Evolutionary conservation across 35 echinoderm and acorn worm species (phyloP), one percentile per base, ranked within the genome.

Genomic region (Strongylocentrotus purpuratus): DNA sequence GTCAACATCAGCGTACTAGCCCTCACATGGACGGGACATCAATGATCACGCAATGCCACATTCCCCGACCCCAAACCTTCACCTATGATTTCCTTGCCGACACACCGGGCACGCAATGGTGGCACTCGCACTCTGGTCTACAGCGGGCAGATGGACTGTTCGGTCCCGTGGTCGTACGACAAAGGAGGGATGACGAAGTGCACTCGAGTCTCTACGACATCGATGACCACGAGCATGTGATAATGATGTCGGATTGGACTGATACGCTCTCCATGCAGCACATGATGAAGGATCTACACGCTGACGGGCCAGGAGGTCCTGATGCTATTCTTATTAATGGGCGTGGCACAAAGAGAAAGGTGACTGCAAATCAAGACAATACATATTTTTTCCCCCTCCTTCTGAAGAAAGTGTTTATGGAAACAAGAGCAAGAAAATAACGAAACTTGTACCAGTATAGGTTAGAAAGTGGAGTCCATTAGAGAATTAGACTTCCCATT

Each of bases 41-140:
- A 10, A 96, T 95, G 95, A 94, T 99, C 32, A 99, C 98, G 32
- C 98, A 99, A 91, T 97, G 98, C 46, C 96, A 96, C 8, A 99
- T 97, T 78, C 93, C 92, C 31, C 88, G 70, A 17, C 96, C 92
- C 31, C 86, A 94, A 17, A 96, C 94, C 48, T 99, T 97, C 71
- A 96, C 95, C 33, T 99, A 99, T 90, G 94, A 94, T 18, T 99
- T 97, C 96, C 92, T 92, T 28, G 97, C 97, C 46, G 94, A 97
- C 7, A 89, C 94, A 28, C 33, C 92, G 2, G 97, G 98, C 20
- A 99, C 98, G 2, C 98, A 99, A 25, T 97, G 94, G 86, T 99
- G 97, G 97, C 98, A 99, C 70, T 92, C 96, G 2, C 97, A 99
- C 33, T 94, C 98, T 33, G 97, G 97, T 4, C 4, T 96, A 8